Evolutionary conservation across 1,140 invertebrate species (phyloP), one percentile per base, ranked within the genome.

Genomic region (Lepeophtheirus salmonis): DNA sequence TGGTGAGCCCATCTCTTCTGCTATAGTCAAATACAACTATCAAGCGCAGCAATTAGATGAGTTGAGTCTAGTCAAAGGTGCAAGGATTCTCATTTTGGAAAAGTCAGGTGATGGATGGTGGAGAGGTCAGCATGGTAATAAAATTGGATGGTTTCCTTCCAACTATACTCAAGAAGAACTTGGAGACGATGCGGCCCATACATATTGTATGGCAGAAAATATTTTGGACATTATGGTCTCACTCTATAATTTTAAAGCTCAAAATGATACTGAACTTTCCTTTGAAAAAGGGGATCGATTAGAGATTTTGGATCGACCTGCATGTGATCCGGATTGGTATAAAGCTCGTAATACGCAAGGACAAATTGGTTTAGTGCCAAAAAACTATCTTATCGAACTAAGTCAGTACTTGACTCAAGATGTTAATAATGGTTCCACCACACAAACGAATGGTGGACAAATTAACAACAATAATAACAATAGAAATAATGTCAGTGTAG

Each of bases 71-170:
- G 83, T 84, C 2, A 80, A 79, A 70, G 67, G 66, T 64, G 24
- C 55, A 16, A 26, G 86, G 66, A 89, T 98, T 61, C 76, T 89
- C 60, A 97, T 99, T 64, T 74, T 98, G 61, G 95, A 98, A 73
- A 97, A 98, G 74, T 95, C 89, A 65, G 94, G 90, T 64, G 96
- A 98, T 77, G 96, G 95, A 24, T 99, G 95, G 95, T 98, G 94
- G 94, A 80, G 91, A 68, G 95, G 94, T 23, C 86, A 89, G 74
- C 87, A 80, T 72, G 82, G 58, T 4, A 63, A 60, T 50, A 61
- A 61, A 23, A 81, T 80, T 65, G 94, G 94, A 62, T 83, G 94
- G 95, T 97, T 97, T 73, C 95, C 94, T 17, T 92, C 89, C 41
- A 97, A 97, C 75, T 97, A 97, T 73, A 91, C 90, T 52, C 86